Conservation (phyloP, 2,797 vertebrate species). For the Sebastes diploproa region DNA sequence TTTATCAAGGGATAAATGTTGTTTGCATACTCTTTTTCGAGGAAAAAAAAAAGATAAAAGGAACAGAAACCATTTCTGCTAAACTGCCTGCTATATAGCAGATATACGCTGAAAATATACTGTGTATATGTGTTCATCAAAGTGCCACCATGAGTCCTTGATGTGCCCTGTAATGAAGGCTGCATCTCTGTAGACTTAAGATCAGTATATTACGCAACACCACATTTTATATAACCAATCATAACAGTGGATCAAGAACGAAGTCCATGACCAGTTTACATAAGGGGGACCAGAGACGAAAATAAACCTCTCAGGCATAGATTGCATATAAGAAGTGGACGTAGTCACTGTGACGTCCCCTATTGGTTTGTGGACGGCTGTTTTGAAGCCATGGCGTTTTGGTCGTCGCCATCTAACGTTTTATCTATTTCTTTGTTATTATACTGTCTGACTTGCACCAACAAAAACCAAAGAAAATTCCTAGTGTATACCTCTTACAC, state of each 20-base stretch:
- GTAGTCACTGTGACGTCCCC: too few species aligned
- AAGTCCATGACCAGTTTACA: background rate
- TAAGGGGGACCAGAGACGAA: background rate
- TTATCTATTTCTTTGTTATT: too few species aligned
- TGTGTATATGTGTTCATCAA: background rate
- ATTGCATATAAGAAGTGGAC: too few species aligned
- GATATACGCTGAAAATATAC: background rate
- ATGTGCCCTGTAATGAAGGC: background rate
- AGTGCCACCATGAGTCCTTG: background rate
- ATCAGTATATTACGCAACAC: background rate
- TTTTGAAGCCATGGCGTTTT: too few species aligned
- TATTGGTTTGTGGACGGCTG: too few species aligned
- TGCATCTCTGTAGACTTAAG: background rate
- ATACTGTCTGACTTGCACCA: too few species aligned
- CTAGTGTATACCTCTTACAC: too few species aligned
- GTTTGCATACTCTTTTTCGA: slow-evolving; percentile 30
- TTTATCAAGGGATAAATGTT: slow-evolving; percentile 41
- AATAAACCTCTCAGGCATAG: background rate
- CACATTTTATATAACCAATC: background rate
- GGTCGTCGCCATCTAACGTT: too few species aligned
- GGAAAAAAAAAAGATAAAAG: background rate
- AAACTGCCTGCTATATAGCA: background rate
- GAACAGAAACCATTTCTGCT: background rate
- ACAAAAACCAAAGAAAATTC: too few species aligned
- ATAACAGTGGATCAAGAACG: background rate